phyloP scores from a whole-genome alignment of 2,888 invertebrate genomes.

The Ectobius pallidus region DNA sequence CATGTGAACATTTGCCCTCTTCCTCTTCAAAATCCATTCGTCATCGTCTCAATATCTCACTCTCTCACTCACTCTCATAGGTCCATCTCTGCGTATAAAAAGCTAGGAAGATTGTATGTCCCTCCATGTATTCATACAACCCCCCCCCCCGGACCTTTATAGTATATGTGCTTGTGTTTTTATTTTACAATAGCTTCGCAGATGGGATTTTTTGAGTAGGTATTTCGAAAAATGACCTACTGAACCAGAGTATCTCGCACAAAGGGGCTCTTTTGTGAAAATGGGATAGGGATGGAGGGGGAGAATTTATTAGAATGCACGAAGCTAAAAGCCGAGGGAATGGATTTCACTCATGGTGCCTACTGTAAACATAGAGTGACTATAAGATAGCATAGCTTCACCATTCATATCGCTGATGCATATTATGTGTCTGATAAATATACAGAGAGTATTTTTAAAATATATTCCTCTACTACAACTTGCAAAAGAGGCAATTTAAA shows the following conservation, averaged over 20 bases:
- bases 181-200: not conserved
- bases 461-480: too few species aligned
- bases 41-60: not conserved
- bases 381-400: too few species aligned
- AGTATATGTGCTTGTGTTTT: not conserved
- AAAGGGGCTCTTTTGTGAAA: not conserved
- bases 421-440: too few species aligned
- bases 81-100: not conserved
- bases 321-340: too few species aligned
- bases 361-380: too few species aligned
- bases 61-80: not conserved
- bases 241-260: not conserved
- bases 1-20: not conserved
- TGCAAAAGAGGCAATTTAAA: too few species aligned
- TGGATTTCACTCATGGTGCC: too few species aligned
- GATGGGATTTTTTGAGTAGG: slow-evolving; percentile 9
- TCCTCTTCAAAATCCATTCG: slow-evolving; percentile 3
- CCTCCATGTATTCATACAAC: not conserved
- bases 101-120: not conserved
- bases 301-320: not conserved
- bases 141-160: not conserved
- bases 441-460: too few species aligned
- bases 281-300: not conserved
- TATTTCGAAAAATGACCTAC: not conserved
- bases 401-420: too few species aligned